Conservation (phyloP, 2,888 invertebrate genomes). For the Chymomyza caudatula region DNA sequence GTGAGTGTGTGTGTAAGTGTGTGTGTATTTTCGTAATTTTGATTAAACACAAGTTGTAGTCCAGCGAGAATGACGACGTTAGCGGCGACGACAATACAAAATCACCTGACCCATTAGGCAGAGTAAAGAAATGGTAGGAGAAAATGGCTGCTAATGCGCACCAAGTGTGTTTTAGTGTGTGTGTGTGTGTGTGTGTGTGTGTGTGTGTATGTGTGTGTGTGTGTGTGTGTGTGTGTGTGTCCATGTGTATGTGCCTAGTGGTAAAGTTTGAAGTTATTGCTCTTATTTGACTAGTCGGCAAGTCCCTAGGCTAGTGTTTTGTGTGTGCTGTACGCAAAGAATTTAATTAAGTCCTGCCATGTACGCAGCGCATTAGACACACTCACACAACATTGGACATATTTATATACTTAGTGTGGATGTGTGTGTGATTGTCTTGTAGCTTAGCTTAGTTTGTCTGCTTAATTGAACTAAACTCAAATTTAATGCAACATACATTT, state of each 20-base stretch:
- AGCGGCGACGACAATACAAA: slow-evolving; percentile 62
- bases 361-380: background rate
- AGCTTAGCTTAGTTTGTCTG: background rate
- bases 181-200: background rate
- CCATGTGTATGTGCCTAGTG: slow-evolving; percentile 19
- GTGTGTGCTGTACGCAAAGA: slow-evolving; percentile 52
- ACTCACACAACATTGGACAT: background rate
- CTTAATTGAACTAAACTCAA: background rate
- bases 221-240: slow-evolving; percentile 10
- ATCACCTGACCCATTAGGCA: slow-evolving; percentile 67
- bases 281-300: slow-evolving; percentile 44
- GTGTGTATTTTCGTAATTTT: slow-evolving; percentile 65
- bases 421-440: background rate
- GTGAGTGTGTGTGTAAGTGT: slow-evolving; percentile 14
- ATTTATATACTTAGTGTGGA: background rate
- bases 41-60: slow-evolving; percentile 65
- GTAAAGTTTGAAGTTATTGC: slow-evolving; percentile 61
- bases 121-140: background rate
- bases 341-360: slow-evolving; percentile 60
- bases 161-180: background rate
- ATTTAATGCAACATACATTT: background rate
- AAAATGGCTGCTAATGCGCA: background rate
- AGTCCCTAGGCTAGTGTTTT: background rate
- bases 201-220: background rate
- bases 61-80: slow-evolving; percentile 20